Base-by-base conservation (phyloP, 2,797 vertebrate genomes). In the Amazona ochrocephala region DNA sequence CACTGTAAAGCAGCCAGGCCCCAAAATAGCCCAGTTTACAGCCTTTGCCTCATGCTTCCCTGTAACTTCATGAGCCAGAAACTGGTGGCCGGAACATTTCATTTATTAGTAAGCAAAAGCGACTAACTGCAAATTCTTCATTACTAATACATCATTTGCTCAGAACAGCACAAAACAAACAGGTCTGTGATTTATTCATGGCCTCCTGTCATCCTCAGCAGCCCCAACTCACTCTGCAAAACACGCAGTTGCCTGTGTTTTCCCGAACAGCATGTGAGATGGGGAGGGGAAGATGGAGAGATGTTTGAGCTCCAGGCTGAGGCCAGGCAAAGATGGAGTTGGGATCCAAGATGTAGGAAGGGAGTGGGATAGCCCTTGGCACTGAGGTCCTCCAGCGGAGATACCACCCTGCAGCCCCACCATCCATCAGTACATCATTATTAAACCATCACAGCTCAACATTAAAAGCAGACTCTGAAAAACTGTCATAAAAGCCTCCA, bases 121-220 rank as follows among this genome's bases (percentile, higher is more conserved):
- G 6, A 92, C 82, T 91, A 83, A 92, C 79, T 32, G 50, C 65
- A 81, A 91, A 94, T 72, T 72, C 76, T 82, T 97, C 94, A 94
- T 96, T 95, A 96, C 79, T 96, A 96, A 97, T 84, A 87, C 76
- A 91, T 90, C 44, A 30, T 94, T 93, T 84, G 54, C 73, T 93
- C 85, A 32, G 62, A 94, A 89, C 0, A 0, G 60, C 84, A 89
- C 45, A 90, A 95, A 92, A 78, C 86, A 95, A 89, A 93, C 85
- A 84, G 86, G 60, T 34, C 47, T 79, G 84, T 95, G 87, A 91
- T 96, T 96, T 95, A 96, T 94, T 96, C 93, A 93, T 78, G 48
- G 30, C 54, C 76, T 91, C 76, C 91, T 92, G 70, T 73, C 84
- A 84, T 62, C 41, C 39, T 47, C 54, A 72, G 20, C 3, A 10